Evolutionary conservation across 2,113 vertebrate genomes (phyloP).

Genomic region (Chloebia gouldiae): DNA sequence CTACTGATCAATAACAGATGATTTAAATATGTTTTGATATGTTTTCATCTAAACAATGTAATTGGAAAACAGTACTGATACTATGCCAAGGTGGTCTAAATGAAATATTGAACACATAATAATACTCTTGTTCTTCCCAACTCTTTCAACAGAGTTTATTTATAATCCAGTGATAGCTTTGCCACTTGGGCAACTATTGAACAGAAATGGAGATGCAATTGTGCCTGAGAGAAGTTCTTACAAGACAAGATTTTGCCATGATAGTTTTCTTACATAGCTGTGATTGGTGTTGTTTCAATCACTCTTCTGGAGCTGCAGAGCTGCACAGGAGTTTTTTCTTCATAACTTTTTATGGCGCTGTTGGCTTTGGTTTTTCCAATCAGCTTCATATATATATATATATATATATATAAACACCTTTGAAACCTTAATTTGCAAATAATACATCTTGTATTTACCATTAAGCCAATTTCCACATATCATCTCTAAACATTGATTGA

Average conservation of each 20-base stretch:
- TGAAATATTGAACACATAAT: not conserved
- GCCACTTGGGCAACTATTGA: not conserved
- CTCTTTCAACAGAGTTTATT: not conserved
- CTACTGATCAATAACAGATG: not conserved
- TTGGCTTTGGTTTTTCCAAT: not conserved
- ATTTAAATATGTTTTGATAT: not conserved
- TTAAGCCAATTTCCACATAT: not conserved
- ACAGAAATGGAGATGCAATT: not conserved
- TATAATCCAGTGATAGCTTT: not conserved
- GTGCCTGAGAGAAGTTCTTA: not conserved
- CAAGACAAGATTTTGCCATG: not conserved
- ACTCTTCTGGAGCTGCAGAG: not conserved
- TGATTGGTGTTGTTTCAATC: not conserved
- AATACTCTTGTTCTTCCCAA: not conserved
- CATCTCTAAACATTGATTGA: not conserved
- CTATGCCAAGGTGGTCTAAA: not conserved
- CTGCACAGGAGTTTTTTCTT: not conserved
- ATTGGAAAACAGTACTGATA: not conserved
- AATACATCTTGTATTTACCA: not conserved
- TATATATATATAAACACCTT: not conserved
- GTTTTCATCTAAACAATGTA: not conserved
- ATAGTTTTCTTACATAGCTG: not conserved
- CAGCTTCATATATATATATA: not conserved
- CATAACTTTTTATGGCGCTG: not conserved
- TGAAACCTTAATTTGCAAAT: not conserved